Conservation (phyloP, 2,888 invertebrate species). For the Blastobasis lacticolella region DNA sequence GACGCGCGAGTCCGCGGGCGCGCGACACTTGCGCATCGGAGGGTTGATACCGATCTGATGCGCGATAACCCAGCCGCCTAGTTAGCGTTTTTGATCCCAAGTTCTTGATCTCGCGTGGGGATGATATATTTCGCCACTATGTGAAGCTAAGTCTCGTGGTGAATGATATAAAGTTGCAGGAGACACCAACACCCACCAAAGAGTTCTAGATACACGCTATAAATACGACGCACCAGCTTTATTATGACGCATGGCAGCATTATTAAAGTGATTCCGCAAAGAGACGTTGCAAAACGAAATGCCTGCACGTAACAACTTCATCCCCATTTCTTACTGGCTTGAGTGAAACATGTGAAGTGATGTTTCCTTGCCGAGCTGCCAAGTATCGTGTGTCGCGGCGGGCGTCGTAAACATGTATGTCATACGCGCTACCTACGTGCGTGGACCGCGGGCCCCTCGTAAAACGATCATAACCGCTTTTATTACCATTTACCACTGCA, state of each 20-base stretch:
- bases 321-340: slow-evolving; percentile 44
- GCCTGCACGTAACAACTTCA: slow-evolving; percentile 57
- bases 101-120: no score
- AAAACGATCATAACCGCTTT: slow-evolving; percentile 49
- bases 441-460: slow-evolving; percentile 35
- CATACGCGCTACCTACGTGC: slow-evolving; percentile 54
- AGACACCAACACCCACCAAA: no score
- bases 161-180: no score
- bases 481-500: slow-evolving; percentile 29
- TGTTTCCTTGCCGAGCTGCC: slow-evolving; percentile 49
- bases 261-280: no score
- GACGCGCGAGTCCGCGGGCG: slow-evolving; percentile 39
- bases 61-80: background rate
- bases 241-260: no score
- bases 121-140: no score
- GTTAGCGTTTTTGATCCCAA: no score
- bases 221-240: no score
- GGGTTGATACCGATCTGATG: slow-evolving; percentile 12
- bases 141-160: no score
- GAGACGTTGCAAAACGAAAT: slow-evolving; percentile 26
- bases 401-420: slow-evolving; percentile 63
- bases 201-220: no score
- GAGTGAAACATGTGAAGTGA: slow-evolving; percentile 52
- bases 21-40: slow-evolving; percentile 32
- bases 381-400: slow-evolving; percentile 59